Conservation (phyloP, 2,888 invertebrate genomes). For the Cataglyphis rosenhaueri region DNA sequence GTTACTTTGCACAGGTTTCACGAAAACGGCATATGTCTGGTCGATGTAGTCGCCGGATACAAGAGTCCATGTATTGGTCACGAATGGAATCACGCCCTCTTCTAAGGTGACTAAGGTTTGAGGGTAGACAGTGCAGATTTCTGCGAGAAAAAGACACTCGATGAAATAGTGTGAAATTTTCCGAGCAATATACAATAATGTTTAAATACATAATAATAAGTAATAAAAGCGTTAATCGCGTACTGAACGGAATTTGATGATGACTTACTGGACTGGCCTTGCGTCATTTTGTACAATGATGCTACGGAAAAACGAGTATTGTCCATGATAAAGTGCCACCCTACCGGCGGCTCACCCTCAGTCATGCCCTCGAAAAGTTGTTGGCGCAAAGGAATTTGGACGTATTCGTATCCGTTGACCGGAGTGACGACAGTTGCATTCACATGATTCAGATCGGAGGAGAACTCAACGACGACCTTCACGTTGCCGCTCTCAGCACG, state of each 20-base stretch:
- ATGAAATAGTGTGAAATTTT: neutral
- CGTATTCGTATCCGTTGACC: conserved; percentile 65
- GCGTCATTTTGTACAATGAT: conserved; percentile 21
- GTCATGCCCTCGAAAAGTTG: conserved; percentile 19
- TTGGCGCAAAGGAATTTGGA: conserved; percentile 25
- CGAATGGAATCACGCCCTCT: conserved; percentile 67
- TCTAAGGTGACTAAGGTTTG: conserved; percentile 73
- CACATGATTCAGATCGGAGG: conserved; percentile 70
- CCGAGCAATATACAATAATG: neutral
- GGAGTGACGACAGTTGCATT: conserved; percentile 78
- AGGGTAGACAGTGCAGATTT: conserved; percentile 79
- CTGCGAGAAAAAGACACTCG: conserved; percentile 67
- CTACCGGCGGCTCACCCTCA: conserved; percentile 38
- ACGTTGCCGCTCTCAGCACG: conserved; percentile 73
- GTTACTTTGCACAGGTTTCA: conserved; percentile 76
- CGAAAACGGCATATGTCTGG: conserved; percentile 80
- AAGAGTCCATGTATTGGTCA: conserved; percentile 80
- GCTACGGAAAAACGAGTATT: conserved; percentile 56
- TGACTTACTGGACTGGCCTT: conserved; percentile 53
- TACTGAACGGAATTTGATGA: neutral
- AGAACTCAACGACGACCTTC: conserved; percentile 74
- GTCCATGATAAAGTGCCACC: conserved; percentile 59
- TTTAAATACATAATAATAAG: neutral
- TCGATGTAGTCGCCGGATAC: conserved; percentile 78
- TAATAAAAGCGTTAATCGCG: neutral